A percentile compares a stretch with the other conserved stretches of the same genome.
These are phyloP conservation scores for Calliopsis andreniformis DNA, from an alignment of 1,140 invertebrate genomes.

Conservation along the genomic window DNA sequence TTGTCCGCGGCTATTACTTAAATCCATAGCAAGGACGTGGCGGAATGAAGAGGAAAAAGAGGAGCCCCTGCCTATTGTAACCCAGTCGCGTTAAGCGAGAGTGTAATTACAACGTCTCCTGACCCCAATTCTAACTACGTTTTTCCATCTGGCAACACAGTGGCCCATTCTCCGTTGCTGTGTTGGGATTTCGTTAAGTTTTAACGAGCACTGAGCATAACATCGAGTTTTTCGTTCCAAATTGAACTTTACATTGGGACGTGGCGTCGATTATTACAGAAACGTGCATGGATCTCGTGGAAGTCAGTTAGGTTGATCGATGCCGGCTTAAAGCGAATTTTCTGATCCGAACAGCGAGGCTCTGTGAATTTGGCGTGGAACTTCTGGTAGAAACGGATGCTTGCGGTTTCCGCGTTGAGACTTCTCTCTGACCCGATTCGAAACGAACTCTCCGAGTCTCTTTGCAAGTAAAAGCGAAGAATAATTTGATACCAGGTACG, in stretches of 20 bases:
- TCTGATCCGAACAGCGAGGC: too few species aligned
- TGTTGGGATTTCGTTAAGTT: slow-evolving; percentile 62
- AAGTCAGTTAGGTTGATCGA: too few species aligned
- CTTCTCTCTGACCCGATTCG: too few species aligned
- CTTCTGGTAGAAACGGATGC: too few species aligned
- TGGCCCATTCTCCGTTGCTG: slow-evolving; percentile 25
- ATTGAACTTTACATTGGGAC: too few species aligned
- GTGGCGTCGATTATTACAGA: background rate
- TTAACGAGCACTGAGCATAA: slow-evolving; percentile 64
- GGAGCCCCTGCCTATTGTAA: slow-evolving; percentile 33
- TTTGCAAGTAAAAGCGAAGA: too few species aligned
- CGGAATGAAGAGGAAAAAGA: background rate
- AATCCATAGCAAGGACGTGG: background rate
- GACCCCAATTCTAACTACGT: slow-evolving; percentile 15
- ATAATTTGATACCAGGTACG: too few species aligned
- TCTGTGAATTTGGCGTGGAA: too few species aligned
- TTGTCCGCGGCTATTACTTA: background rate
- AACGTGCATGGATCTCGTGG: too few species aligned
- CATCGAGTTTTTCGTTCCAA: slow-evolving; percentile 56
- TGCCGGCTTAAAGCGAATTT: too few species aligned
- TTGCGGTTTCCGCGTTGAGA: too few species aligned
- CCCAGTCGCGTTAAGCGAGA: slow-evolving; percentile 41
- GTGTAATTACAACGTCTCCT: slow-evolving; percentile 47
- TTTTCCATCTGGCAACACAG: slow-evolving; percentile 41
- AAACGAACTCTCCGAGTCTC: too few species aligned